Evolutionary conservation across 1,140 invertebrate genomes (phyloP).

Genomic region (Papilio glaucus): DNA sequence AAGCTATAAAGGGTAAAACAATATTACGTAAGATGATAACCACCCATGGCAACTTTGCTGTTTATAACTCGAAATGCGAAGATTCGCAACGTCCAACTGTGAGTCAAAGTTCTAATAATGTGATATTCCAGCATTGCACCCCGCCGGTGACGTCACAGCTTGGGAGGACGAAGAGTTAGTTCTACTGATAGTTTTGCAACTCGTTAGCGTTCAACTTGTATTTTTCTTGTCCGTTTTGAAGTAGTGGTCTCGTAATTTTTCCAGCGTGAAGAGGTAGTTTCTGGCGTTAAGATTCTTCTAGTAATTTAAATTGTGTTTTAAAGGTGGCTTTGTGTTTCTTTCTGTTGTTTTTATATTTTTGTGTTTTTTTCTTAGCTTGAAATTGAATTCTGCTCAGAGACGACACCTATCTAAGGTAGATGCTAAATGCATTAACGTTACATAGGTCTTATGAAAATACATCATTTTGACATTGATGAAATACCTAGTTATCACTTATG

Average conservation of each 20-base stretch:
- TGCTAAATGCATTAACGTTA: too few species aligned
- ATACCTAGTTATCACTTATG: too few species aligned
- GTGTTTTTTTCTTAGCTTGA: too few species aligned
- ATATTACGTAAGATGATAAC: too few species aligned
- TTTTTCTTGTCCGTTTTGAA: slow-evolving; percentile 45
- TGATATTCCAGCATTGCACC: slow-evolving; percentile 49
- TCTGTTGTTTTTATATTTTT: too few species aligned
- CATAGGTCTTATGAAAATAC: too few species aligned
- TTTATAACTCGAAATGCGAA: slow-evolving; percentile 5
- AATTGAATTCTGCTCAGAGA: too few species aligned
- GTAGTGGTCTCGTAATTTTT: slow-evolving; percentile 45
- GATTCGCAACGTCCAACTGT: slow-evolving; percentile 30
- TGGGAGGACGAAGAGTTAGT: slow-evolving; percentile 15
- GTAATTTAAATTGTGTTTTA: neutral
- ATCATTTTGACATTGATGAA: too few species aligned
- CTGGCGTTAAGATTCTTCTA: neutral
- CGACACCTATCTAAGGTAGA: too few species aligned
- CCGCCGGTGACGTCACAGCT: slow-evolving; percentile 44
- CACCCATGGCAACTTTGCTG: too few species aligned
- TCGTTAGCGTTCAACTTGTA: slow-evolving; percentile 49
- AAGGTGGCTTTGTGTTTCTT: too few species aligned
- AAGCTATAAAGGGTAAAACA: too few species aligned
- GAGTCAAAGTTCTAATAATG: slow-evolving; percentile 51
- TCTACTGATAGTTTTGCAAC: slow-evolving; percentile 45
- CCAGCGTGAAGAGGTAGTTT: slow-evolving; percentile 35